Percentiles rank a stretch among this genome's conserved stretches.
Conservation (phyloP, 2,113 vertebrate genomes). For the Oxyura jamaicensis region DNA sequence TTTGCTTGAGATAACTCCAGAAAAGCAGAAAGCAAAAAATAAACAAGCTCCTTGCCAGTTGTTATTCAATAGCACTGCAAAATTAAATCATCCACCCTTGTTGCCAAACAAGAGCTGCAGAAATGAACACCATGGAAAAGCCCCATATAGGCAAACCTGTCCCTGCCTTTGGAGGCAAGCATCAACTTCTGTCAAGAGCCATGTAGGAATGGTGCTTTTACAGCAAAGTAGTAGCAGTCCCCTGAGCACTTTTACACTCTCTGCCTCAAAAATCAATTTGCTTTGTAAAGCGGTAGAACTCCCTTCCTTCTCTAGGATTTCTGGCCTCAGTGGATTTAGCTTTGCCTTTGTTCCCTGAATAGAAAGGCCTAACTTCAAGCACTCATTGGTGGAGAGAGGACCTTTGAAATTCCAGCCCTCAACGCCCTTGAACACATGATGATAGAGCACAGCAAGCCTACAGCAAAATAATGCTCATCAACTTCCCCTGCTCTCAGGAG, state of each 20-base stretch:
- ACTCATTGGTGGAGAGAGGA: not conserved
- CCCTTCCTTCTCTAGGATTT: not conserved
- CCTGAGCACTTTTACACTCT: not conserved
- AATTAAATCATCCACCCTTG: not conserved
- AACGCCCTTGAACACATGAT: not conserved
- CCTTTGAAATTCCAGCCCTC: not conserved
- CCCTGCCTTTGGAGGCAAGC: rapidly evolving
- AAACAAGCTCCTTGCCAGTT: not conserved
- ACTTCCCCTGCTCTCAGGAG: not conserved
- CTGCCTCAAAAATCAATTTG: not conserved
- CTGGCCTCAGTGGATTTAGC: not conserved
- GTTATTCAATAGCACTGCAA: not conserved
- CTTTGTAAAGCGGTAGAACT: not conserved
- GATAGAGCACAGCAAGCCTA: not conserved
- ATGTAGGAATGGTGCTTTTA: no score
- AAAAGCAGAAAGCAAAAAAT: not conserved
- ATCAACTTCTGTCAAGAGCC: not conserved
- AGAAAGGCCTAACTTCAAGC: not conserved
- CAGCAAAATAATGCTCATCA: not conserved
- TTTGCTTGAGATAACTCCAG: not conserved
- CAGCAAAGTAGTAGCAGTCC: not conserved
- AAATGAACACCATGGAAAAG: not conserved
- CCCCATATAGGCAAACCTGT: not conserved
- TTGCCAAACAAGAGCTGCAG: not conserved
- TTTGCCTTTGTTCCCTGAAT: not conserved